These are phyloP conservation scores for Brachionus paranguensis DNA, from an alignment of 1,140 invertebrate genomes.

Conservation along the genomic window DNA sequence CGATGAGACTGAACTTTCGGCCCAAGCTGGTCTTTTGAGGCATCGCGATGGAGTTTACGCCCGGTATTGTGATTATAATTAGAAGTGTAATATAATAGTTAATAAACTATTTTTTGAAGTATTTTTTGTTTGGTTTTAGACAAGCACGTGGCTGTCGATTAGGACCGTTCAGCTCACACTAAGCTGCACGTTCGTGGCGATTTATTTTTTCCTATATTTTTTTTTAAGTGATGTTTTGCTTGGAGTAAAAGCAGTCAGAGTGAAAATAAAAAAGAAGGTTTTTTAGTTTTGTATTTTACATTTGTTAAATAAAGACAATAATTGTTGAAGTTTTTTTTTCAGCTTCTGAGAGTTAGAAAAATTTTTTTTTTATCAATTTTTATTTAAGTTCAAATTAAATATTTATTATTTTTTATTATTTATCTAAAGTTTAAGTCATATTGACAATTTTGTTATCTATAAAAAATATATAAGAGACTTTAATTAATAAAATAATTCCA, in stretches of 20 bases:
- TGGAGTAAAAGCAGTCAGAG: neutral
- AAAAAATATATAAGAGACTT: too few relatives aligned
- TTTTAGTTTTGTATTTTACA: too few relatives aligned
- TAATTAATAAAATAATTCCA: too few relatives aligned
- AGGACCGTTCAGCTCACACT: neutral
- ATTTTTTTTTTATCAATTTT: too few relatives aligned
- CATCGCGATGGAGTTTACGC: neutral
- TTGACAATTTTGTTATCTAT: too few relatives aligned
- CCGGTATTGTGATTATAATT: neutral
- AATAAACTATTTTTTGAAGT: neutral
- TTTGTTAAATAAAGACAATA: too few relatives aligned
- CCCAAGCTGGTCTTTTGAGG: constrained; percentile 19
- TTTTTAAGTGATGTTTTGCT: neutral
- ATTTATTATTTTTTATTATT: too few relatives aligned
- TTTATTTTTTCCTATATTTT: neutral
- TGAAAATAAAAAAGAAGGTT: neutral
- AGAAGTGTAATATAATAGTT: neutral
- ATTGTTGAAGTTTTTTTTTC: too few relatives aligned
- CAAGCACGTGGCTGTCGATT: neutral
- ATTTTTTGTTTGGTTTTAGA: neutral
- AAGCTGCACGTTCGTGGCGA: neutral
- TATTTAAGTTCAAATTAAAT: too few relatives aligned
- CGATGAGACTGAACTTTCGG: constrained; percentile 33
- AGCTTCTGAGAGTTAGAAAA: too few relatives aligned
- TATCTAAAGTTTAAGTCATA: too few relatives aligned